phyloP scores from a whole-genome alignment of 2,888 invertebrate genomes.

The Carabus problematicus region DNA sequence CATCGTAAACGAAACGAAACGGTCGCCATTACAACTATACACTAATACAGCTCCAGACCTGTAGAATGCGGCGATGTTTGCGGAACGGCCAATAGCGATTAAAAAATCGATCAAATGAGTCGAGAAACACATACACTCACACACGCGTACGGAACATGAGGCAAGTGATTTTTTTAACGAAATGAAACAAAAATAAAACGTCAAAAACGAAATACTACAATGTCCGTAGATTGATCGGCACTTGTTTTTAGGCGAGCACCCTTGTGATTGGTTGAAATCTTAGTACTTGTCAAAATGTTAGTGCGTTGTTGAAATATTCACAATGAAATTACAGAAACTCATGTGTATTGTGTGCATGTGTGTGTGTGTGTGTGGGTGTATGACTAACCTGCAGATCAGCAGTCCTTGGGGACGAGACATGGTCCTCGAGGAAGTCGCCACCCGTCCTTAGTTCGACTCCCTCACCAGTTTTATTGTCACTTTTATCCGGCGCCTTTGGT shows the following conservation, averaged over 20 bases:
- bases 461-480: slow-evolving; percentile 55
- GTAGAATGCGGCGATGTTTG: slow-evolving; percentile 38
- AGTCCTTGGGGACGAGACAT: slow-evolving; percentile 18
- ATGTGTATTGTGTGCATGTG: background rate
- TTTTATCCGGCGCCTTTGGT: slow-evolving; percentile 78
- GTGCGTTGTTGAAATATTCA: background rate
- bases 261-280: no score
- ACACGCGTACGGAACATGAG: no score
- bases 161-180: no score
- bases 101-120: slow-evolving; percentile 32
- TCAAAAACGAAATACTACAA: no score
- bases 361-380: background rate
- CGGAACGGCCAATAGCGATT: slow-evolving; percentile 11
- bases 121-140: background rate
- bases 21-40: background rate
- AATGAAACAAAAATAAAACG: no score
- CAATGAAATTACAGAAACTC: background rate
- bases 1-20: no score
- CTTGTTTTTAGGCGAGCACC: no score
- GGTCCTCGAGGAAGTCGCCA: slow-evolving; percentile 27
- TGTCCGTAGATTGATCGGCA: no score
- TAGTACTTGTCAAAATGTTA: no score
- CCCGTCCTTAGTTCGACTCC: slow-evolving; percentile 6
- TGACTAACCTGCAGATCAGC: slow-evolving; percentile 23
- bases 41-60: slow-evolving; percentile 9